A percentile compares a stretch with the other conserved stretches of the same genome.
Evolutionary conservation across 1,140 invertebrate species (phyloP).

Genomic region (Bombus breviceps): DNA sequence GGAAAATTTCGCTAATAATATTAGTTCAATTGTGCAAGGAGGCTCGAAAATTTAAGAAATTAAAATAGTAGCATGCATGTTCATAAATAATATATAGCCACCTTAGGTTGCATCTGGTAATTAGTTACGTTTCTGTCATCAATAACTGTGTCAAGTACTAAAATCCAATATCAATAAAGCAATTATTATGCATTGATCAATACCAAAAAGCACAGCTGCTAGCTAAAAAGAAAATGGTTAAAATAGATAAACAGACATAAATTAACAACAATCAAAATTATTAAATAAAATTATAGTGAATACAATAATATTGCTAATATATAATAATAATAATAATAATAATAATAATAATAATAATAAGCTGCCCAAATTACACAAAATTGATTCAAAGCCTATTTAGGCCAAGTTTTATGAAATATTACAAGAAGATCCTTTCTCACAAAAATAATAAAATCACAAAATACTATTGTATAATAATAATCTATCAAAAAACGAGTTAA

Average conservation of each 20-base stretch:
- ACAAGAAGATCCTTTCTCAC: neutral
- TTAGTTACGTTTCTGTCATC: neutral
- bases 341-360: slow-evolving; percentile 10
- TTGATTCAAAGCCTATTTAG: slow-evolving; percentile 53
- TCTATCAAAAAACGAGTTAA: neutral
- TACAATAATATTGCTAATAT: slow-evolving; percentile 30
- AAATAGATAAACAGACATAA: slow-evolving; percentile 57
- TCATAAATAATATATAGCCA: slow-evolving; percentile 1
- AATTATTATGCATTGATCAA: slow-evolving; percentile 28
- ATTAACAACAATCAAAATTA: slow-evolving; percentile 53
- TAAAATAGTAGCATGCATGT: neutral
- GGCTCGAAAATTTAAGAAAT: neutral
- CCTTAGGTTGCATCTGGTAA: neutral
- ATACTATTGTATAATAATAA: neutral
- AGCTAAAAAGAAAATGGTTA: neutral
- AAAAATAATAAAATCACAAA: neutral
- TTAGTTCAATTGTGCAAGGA: neutral
- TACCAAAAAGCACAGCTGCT: slow-evolving; percentile 31
- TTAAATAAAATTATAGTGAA: slow-evolving; percentile 18
- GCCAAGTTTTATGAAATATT: slow-evolving; percentile 30
- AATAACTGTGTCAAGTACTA: neutral
- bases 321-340: neutral
- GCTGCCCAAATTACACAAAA: slow-evolving; percentile 55
- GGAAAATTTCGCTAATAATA: neutral
- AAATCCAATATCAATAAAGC: slow-evolving; percentile 11